Conservation (phyloP, 1,140 invertebrate genomes). For the Grapholita molesta region DNA sequence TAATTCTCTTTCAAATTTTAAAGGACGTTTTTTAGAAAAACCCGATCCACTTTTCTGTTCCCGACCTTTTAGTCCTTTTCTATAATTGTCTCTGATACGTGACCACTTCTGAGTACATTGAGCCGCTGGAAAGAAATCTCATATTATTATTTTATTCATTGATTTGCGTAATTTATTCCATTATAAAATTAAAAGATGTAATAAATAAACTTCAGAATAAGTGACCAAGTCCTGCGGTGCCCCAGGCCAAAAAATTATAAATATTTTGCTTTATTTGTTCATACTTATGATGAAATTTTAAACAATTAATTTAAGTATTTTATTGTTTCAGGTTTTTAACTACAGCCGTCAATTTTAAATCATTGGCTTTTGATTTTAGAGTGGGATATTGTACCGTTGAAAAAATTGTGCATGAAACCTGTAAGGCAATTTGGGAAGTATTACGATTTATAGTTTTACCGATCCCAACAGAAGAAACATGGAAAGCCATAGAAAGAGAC, state of each 20-base stretch:
- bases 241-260: too few species aligned
- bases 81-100: constrained; percentile 2
- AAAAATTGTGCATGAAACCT: constrained; percentile 11
- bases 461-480: not conserved
- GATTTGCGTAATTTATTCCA: not conserved
- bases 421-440: constrained; percentile 1
- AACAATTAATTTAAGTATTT: not conserved
- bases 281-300: too few species aligned
- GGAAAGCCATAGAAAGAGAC: not conserved
- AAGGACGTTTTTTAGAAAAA: not conserved
- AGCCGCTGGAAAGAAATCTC: constrained; percentile 2
- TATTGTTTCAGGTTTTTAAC: constrained; percentile 15
- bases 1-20: constrained; percentile 13
- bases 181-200: not conserved
- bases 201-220: too few species aligned
- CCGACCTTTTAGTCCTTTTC: not conserved
- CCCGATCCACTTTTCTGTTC: constrained; percentile 14
- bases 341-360: not conserved
- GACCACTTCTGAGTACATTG: not conserved
- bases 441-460: not conserved
- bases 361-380: not conserved
- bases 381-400: constrained; percentile 6
- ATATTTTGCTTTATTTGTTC: too few species aligned
- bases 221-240: too few species aligned
- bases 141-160: not conserved